A percentile compares a stretch with the other conserved stretches of the same genome.
These are phyloP conservation scores for Crossaster papposus DNA, from an alignment of 53 echinoderm and acorn worm species.

Conservation along the genomic window DNA sequence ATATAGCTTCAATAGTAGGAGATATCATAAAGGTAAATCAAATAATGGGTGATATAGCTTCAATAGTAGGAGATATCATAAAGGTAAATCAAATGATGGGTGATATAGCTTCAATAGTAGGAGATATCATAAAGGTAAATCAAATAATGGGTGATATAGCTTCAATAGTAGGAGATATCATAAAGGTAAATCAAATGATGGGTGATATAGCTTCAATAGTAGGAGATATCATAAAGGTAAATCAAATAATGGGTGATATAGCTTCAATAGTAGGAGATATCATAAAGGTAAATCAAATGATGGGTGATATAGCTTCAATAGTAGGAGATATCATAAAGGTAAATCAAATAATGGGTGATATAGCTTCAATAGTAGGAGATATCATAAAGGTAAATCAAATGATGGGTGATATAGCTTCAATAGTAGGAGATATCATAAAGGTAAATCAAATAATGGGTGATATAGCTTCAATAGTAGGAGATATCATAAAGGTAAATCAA, in stretches of 20 bases:
- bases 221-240: slow-evolving; percentile 87
- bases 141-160: slow-evolving; percentile 60
- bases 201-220: slow-evolving; percentile 86
- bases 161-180: slow-evolving; percentile 87
- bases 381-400: slow-evolving; percentile 78
- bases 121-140: slow-evolving; percentile 85
- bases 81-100: slow-evolving; percentile 64
- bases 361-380: slow-evolving; percentile 90
- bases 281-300: slow-evolving; percentile 71
- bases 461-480: slow-evolving; percentile 88
- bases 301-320: slow-evolving; percentile 76
- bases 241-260: slow-evolving; percentile 34
- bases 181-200: slow-evolving; percentile 68
- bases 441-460: slow-evolving; percentile 54
- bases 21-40: slow-evolving; percentile 83
- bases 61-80: slow-evolving; percentile 87
- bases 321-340: slow-evolving; percentile 91
- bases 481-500: slow-evolving; percentile 81
- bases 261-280: slow-evolving; percentile 93
- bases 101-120: slow-evolving; percentile 88
- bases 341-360: slow-evolving; percentile 29
- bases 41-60: slow-evolving; percentile 68
- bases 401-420: slow-evolving; percentile 70
- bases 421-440: slow-evolving; percentile 89
- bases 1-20: slow-evolving; percentile 86